Conservation (phyloP, 2,888 invertebrate species). For the Ectropis crepuscularia region DNA sequence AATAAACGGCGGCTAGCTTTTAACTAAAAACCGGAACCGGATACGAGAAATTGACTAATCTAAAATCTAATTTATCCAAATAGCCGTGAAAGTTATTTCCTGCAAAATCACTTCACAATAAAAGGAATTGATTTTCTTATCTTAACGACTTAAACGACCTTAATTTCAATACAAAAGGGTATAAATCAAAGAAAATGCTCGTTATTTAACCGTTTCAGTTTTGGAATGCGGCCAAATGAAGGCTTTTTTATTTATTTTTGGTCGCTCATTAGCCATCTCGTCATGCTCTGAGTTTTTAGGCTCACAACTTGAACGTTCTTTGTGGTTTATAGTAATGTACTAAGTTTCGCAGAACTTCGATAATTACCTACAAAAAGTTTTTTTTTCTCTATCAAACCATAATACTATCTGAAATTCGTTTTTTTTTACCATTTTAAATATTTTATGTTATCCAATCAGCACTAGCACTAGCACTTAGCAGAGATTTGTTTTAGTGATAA, state of each 20-base stretch:
- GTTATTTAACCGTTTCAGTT: conserved; percentile 34
- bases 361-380: too few relatives aligned
- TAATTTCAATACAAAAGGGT: conserved; percentile 33
- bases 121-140: conserved; percentile 31
- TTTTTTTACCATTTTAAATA: too few relatives aligned
- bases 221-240: conserved; percentile 49
- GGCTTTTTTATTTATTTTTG: conserved; percentile 27
- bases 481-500: too few relatives aligned
- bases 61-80: conserved; percentile 24
- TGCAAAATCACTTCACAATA: conserved; percentile 26
- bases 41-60: conserved; percentile 11
- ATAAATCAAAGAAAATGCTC: conserved; percentile 25
- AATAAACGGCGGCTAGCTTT: conserved; percentile 1
- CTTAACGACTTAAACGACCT: conserved; percentile 33
- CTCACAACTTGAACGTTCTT: neutral
- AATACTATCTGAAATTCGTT: too few relatives aligned
- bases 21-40: conserved; percentile 4
- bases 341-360: too few relatives aligned
- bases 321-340: neutral
- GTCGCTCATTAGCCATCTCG: conserved; percentile 25
- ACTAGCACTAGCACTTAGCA: too few relatives aligned
- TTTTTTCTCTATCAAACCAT: too few relatives aligned
- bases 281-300: conserved; percentile 8
- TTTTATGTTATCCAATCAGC: too few relatives aligned
- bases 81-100: conserved; percentile 25